Conservation (phyloP, 2,888 invertebrate species). For the Dascillus cervinus region DNA sequence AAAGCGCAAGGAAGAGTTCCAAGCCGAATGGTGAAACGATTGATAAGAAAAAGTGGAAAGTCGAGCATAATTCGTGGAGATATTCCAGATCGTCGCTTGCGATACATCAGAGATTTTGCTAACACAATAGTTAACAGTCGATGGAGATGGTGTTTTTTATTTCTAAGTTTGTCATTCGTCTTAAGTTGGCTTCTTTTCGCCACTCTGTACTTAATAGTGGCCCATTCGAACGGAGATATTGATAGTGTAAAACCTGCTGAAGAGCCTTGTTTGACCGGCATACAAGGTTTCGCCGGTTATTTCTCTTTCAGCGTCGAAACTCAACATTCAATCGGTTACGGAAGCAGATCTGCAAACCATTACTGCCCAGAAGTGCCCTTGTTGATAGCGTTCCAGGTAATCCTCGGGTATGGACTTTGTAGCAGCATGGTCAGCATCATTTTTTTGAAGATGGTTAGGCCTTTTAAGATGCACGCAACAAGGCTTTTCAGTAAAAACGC, state of each 20-base stretch:
- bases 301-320: slow-evolving; percentile 84
- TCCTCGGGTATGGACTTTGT: slow-evolving; percentile 46
- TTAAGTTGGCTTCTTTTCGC: slow-evolving; percentile 75
- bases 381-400: slow-evolving; percentile 74
- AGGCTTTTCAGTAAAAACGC: slow-evolving; percentile 64
- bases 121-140: slow-evolving; percentile 62
- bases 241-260: slow-evolving; percentile 45
- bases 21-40: slow-evolving; percentile 13
- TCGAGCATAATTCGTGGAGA: slow-evolving; percentile 25
- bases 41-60: slow-evolving; percentile 29
- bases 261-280: slow-evolving; percentile 50
- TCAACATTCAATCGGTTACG: slow-evolving; percentile 74
- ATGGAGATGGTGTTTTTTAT: slow-evolving; percentile 63
- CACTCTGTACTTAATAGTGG: slow-evolving; percentile 68
- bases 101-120: slow-evolving; percentile 46
- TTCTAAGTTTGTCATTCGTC: slow-evolving; percentile 57
- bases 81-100: slow-evolving; percentile 18
- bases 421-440: slow-evolving; percentile 44
- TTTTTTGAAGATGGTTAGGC: slow-evolving; percentile 60
- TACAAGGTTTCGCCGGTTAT: slow-evolving; percentile 54
- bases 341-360: slow-evolving; percentile 70
- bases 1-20: neutral
- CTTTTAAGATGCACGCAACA: slow-evolving; percentile 36
- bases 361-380: slow-evolving; percentile 81
- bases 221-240: slow-evolving; percentile 71